phyloP scores from a whole-genome alignment of 1,140 invertebrate genomes.

The Atopsyche davidsoni region DNA sequence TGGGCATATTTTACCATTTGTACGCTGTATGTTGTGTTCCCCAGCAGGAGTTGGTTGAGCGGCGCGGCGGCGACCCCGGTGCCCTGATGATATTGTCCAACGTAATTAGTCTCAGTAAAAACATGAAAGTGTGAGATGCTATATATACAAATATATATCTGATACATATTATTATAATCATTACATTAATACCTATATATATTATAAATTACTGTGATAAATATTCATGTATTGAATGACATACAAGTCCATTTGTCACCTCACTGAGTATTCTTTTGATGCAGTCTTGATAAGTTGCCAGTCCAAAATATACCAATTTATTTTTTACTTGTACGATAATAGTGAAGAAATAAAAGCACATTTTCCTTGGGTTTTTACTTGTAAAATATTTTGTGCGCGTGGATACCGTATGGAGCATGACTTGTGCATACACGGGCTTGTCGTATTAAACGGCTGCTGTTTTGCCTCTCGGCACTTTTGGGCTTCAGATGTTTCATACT shows the following conservation, averaged over 20 bases:
- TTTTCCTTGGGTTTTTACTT: too few species aligned
- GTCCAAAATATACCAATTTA: too few species aligned
- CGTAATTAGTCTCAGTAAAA: constrained; percentile 31
- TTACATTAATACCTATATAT: constrained; percentile 29
- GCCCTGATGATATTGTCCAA: constrained; percentile 19
- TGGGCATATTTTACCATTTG: constrained; percentile 21
- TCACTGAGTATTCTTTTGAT: not conserved
- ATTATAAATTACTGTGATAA: constrained; percentile 23
- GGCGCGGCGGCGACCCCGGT: constrained; percentile 12
- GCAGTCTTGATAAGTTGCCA: too few species aligned
- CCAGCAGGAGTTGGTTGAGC: constrained; percentile 24
- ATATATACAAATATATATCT: constrained; percentile 27
- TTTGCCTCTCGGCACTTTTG: too few species aligned
- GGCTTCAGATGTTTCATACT: too few species aligned
- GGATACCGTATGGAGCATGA: too few species aligned
- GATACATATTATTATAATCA: constrained; percentile 29
- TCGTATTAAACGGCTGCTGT: too few species aligned
- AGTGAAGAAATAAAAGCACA: too few species aligned
- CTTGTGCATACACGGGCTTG: too few species aligned
- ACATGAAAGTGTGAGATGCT: constrained; percentile 31
- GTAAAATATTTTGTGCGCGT: too few species aligned
- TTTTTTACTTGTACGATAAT: too few species aligned
- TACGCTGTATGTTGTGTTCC: constrained; percentile 30
- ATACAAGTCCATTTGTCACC: constrained; percentile 16
- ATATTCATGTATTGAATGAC: constrained; percentile 29